Base-by-base conservation (phyloP, 2,888 invertebrate species). In the Argyresthia goedartella region DNA sequence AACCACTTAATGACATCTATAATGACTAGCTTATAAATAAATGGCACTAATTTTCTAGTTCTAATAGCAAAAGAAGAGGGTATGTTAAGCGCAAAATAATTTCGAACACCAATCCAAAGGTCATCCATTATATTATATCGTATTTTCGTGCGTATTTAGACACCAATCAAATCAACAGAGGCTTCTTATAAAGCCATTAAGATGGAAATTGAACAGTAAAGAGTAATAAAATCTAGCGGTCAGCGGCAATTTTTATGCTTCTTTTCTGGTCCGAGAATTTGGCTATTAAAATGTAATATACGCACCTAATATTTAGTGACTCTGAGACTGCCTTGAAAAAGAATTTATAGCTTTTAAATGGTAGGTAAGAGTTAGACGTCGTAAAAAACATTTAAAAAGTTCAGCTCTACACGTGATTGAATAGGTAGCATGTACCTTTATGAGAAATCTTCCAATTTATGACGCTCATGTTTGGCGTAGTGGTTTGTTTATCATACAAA, bases 331-430 rank as follows among this genome's bases (percentile, higher is more conserved):
- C 66, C 63, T 74, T 71, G 71, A 76, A 79, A 79, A 72, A 66
- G 57, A 61, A 76, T 81, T 81, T 82, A 82, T 78, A 66, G 66
- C 77, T 76, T 80, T 79, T 78, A 78, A 82, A 84, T 80, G 68
- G 73, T 69, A 71, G 72, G 75, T 74, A 73, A 73, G 71, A 74
- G 73, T 71, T 69, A 67, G 65, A 72, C 68, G 66, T 75, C 78
- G 71, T 77, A 74, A 74, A 76, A 53, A 53, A 10, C 39, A 3
- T n/a, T 39, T 11, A 39, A 39, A 39, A 9, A 39, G 39, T 39
- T 25, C 6, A 25, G 6, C 25, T 25, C n/a, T n/a, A n/a, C n/a
- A 25, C 25, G 25, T 4, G 25, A 4, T 25, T 25, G 2, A 6
- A 25, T 25, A 4, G n/a, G 25, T 25, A 25, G 25, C 25, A n/a